Evolutionary conservation across 2,797 vertebrate genomes (phyloP), one percentile per base, ranked within the genome.

Genomic region (Molossus alvarezi): DNA sequence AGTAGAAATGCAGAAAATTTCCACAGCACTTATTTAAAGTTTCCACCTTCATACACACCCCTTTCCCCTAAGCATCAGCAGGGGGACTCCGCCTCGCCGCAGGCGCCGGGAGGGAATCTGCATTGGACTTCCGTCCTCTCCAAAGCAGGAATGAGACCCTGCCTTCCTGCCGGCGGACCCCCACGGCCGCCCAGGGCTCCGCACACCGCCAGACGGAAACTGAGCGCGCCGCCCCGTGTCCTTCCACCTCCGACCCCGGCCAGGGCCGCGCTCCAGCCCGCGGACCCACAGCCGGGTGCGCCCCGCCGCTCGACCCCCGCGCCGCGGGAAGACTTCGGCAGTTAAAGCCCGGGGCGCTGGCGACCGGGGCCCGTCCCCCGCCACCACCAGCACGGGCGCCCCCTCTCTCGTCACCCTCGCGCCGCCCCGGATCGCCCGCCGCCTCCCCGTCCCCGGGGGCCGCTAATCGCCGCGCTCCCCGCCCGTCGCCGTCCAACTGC

Each of bases 111-210:
- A 93, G 89, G 33, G 89, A 55, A 79, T 29, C 65, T 45, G 67
- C 94, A n/a, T 90, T 72, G 14, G 93, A 96, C 95, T 97, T 97
- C 95, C 96, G 95, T 94, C 86, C 86, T 45, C 65, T 9, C 57
- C 53, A 1, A 2, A 71, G 7, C 75, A 23, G 41, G 51, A 41
- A 48, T 9, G 69, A 58, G 76, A 92, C 85, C 93, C 58, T 75
- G 69, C 90, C 91, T 85, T 37, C 48, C 92, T 10, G 86, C 90
- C 75, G 0, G 75, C 60, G 13, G 94, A 89, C 55, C 97, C 71
- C 76, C 48, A 1, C 11, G 71, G 87, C 7, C 29, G 27, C 45
- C 14, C 0, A 67, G 37, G 8, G 87, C 75, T 12, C 33, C 6
- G 51, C 62, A 45, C 87, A 1, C 81, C 4, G 88, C 88, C 91